phyloP scores from a whole-genome alignment of 2,888 invertebrate genomes.

The Tanaodytes sp. region DNA sequence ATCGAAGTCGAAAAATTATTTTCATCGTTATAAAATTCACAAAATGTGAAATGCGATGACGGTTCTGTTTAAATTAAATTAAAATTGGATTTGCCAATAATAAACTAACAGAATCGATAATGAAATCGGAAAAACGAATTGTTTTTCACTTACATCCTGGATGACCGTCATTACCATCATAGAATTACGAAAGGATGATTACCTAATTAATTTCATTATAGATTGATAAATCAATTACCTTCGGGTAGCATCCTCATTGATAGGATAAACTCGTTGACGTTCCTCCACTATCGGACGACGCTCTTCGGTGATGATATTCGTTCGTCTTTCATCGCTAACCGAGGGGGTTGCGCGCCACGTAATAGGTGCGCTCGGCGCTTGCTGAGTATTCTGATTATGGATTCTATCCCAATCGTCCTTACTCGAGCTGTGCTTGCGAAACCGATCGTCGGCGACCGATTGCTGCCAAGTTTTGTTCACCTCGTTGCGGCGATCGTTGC shows the following conservation, averaged over 20 bases:
- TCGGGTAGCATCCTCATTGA: not conserved
- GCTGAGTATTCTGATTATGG: not conserved
- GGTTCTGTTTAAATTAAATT: too few relatives aligned
- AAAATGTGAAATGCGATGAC: too few relatives aligned
- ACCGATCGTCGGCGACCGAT: constrained; percentile 2
- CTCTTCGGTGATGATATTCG: not conserved
- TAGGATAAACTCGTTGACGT: not conserved
- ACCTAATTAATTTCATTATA: too few relatives aligned
- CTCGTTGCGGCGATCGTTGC: constrained; percentile 28
- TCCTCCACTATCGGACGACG: too few relatives aligned
- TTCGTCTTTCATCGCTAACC: not conserved
- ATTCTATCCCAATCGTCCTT: too few relatives aligned
- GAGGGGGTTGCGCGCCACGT: constrained; percentile 5
- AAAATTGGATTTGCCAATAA: too few relatives aligned
- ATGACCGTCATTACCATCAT: too few relatives aligned
- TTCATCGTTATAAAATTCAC: too few relatives aligned
- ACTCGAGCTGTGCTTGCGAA: not conserved
- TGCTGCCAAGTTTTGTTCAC: constrained; percentile 16
- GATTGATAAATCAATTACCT: constrained; percentile 63
- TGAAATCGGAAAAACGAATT: too few relatives aligned
- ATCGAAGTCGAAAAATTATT: constrained; percentile 57
- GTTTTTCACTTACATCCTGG: too few relatives aligned
- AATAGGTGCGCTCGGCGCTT: not conserved
- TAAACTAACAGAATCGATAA: too few relatives aligned
- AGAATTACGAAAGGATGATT: too few relatives aligned